Conservation (phyloP, 2,797 vertebrate species). For the Paratrypauchen microcephalus region DNA sequence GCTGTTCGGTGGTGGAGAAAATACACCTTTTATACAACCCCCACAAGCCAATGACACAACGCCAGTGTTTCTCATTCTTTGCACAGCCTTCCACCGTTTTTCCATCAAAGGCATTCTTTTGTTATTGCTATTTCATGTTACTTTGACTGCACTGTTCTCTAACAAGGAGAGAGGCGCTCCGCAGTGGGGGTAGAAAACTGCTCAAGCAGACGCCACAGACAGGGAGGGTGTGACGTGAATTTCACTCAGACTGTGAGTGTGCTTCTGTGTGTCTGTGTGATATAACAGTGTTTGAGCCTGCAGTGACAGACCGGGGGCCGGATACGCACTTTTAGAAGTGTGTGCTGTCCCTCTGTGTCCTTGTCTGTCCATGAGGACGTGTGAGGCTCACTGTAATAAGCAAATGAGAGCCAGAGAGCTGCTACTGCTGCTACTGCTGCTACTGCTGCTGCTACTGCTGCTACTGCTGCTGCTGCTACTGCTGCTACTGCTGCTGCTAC, state of each 20-base stretch:
- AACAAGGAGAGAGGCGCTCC: constrained; percentile 51
- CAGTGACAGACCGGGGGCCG: constrained; percentile 51
- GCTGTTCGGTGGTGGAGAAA: background rate
- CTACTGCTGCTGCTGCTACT: constrained; percentile 24
- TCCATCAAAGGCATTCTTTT: constrained; percentile 34
- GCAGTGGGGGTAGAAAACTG: constrained; percentile 39
- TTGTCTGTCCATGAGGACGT: constrained; percentile 30
- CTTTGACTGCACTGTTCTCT: constrained; percentile 41
- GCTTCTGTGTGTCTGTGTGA: constrained; percentile 37
- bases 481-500: constrained; percentile 24
- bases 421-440: too few relatives aligned
- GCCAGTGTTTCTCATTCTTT: constrained; percentile 27
- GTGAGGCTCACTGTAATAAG: constrained; percentile 13
- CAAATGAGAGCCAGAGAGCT: constrained; percentile 34
- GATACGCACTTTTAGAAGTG: constrained; percentile 40
- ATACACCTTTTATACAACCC: constrained; percentile 3
- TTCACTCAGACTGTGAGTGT: constrained; percentile 37
- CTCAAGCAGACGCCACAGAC: constrained; percentile 49
- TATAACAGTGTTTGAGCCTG: constrained; percentile 50
- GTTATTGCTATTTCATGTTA: constrained; percentile 41
- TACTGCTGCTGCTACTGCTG: constrained; percentile 28
- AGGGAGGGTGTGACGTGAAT: constrained; percentile 49
- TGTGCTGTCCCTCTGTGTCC: constrained; percentile 44
- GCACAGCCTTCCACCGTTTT: constrained; percentile 27
- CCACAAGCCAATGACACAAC: constrained; percentile 2